Evolutionary conservation across 1,140 invertebrate species (phyloP).

Genomic region (Pseudomyrmex dendroicus): DNA sequence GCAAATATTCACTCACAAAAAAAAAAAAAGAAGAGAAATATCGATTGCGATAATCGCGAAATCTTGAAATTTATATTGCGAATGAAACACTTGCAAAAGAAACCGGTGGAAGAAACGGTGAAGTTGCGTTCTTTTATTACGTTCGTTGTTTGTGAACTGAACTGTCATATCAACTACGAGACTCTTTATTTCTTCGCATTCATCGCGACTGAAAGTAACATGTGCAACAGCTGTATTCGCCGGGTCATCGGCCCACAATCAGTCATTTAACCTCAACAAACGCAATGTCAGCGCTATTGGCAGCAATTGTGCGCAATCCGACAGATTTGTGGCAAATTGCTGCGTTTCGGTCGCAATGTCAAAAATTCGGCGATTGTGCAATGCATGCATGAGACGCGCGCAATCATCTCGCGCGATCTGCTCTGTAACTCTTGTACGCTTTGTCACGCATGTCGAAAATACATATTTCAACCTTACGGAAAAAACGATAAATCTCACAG

Average conservation of each 20-base stretch:
- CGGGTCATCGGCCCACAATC: neutral
- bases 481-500: too few species aligned
- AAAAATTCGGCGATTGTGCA: too few species aligned
- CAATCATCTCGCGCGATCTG: too few species aligned
- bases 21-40: neutral
- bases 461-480: too few species aligned
- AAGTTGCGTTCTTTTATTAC: neutral
- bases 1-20: neutral
- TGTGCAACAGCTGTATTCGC: constrained; percentile 10
- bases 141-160: neutral
- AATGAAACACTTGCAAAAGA: neutral
- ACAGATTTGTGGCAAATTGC: too few species aligned
- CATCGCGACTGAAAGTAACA: neutral
- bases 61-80: neutral
- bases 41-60: neutral
- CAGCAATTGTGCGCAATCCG: too few species aligned
- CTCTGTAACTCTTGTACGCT: too few species aligned
- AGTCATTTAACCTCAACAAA: neutral
- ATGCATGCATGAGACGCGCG: too few species aligned
- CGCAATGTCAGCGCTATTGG: neutral
- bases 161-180: neutral
- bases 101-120: neutral
- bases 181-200: neutral
- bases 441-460: too few species aligned
- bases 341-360: too few species aligned